Evolutionary conservation across 2,113 vertebrate species (phyloP).

Genomic region (Riparia riparia): DNA sequence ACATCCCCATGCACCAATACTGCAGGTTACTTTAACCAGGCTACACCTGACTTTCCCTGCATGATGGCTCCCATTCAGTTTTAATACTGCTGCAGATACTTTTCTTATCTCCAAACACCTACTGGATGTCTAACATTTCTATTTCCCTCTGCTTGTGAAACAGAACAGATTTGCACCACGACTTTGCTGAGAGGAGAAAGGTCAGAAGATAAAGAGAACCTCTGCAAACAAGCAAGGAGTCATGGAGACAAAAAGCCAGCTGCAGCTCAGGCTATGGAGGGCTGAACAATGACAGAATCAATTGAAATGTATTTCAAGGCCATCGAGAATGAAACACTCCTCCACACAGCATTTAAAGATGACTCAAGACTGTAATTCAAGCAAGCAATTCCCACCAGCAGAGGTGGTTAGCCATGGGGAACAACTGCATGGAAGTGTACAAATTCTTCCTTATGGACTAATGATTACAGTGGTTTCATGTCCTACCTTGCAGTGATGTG

Average conservation of each 20-base stretch:
- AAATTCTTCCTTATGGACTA: neutral
- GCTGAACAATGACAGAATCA: neutral
- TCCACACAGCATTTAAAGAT: neutral
- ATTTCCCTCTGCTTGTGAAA: neutral
- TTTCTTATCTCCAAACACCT: neutral
- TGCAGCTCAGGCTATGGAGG: neutral
- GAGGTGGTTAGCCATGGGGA: neutral
- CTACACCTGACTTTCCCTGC: neutral
- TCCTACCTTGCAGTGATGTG: neutral
- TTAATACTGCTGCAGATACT: neutral
- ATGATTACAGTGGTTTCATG: accelerated
- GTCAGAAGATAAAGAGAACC: neutral
- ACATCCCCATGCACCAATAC: accelerated
- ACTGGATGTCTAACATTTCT: neutral
- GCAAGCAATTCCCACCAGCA: neutral
- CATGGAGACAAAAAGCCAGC: neutral
- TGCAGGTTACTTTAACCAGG: neutral
- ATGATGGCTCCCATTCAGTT: accelerated
- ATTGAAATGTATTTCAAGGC: neutral
- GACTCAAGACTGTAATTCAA: neutral
- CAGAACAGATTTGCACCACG: accelerated
- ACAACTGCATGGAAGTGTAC: neutral
- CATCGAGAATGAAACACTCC: accelerated
- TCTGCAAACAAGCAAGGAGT: neutral
- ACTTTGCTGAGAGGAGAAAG: neutral